These are phyloP conservation scores for Phoenicopterus ruber DNA, from an alignment of 2,113 vertebrate genomes.

Conservation along the genomic window DNA sequence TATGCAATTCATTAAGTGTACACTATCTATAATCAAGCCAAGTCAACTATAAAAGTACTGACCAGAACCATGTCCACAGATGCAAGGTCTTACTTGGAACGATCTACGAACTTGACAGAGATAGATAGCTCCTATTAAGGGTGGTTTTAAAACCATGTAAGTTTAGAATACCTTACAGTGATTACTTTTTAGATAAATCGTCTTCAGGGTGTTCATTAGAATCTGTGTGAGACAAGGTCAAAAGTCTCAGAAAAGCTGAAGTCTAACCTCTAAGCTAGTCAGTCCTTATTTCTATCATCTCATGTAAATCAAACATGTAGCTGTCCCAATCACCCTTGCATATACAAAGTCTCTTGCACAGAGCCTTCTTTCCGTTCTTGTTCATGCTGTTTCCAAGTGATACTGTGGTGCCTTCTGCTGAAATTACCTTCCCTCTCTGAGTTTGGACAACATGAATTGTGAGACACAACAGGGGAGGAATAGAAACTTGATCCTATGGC, in stretches of 20 bases:
- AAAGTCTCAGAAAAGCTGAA: background rate
- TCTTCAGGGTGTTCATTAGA: rapidly evolving
- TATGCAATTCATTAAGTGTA: background rate
- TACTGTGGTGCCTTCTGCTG: background rate
- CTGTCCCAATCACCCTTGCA: background rate
- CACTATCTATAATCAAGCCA: background rate
- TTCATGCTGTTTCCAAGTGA: background rate
- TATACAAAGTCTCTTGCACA: background rate
- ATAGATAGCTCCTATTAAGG: background rate
- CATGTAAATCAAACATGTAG: background rate
- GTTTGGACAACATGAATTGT: background rate
- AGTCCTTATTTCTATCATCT: background rate
- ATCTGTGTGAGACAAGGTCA: background rate
- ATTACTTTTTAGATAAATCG: background rate
- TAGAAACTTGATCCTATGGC: too few relatives aligned
- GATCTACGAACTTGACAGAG: background rate
- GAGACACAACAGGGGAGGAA: too few relatives aligned
- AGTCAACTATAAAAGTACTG: background rate
- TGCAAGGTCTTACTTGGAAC: background rate
- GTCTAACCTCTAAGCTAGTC: background rate
- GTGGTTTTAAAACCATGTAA: background rate
- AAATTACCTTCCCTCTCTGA: background rate
- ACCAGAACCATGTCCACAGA: background rate
- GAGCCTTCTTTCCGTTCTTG: background rate
- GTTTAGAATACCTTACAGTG: background rate